Percentiles rank a stretch among this genome's conserved stretches.
Evolutionary conservation across 1,140 invertebrate genomes (phyloP).

Genomic region (Drosophila nigrodunni): DNA sequence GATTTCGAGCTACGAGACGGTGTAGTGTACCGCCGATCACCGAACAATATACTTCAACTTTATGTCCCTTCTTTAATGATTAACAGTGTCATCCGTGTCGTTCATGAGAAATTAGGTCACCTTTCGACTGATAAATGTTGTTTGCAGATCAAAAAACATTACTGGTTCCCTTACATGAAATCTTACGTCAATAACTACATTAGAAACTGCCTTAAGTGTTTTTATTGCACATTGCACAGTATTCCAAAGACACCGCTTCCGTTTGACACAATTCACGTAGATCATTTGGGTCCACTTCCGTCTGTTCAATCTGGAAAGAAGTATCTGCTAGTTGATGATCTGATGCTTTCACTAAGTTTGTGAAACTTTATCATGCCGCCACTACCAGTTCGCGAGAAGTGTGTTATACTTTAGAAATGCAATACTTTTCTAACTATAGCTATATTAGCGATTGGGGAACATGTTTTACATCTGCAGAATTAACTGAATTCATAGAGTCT

Average conservation of each 20-base stretch:
- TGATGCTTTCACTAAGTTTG: slow-evolving; percentile 23
- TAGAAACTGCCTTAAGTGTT: too few relatives aligned
- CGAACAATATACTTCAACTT: too few relatives aligned
- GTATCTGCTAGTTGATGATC: slow-evolving; percentile 14
- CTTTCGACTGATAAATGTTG: too few relatives aligned
- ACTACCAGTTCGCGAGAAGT: slow-evolving; percentile 6
- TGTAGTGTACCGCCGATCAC: too few relatives aligned
- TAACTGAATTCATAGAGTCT: slow-evolving; percentile 6
- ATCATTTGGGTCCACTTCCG: slow-evolving; percentile 16
- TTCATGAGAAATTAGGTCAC: too few relatives aligned
- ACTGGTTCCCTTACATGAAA: too few relatives aligned
- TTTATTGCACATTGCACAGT: slow-evolving; percentile 11
- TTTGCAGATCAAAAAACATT: too few relatives aligned
- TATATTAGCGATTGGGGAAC: slow-evolving; percentile 5
- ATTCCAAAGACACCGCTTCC: slow-evolving; percentile 8
- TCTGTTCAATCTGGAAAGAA: too few relatives aligned
- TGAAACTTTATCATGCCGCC: slow-evolving; percentile 4
- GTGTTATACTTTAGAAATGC: background rate
- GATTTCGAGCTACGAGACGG: too few relatives aligned
- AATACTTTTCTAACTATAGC: slow-evolving; percentile 9
- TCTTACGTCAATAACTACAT: too few relatives aligned
- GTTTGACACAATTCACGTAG: slow-evolving; percentile 28
- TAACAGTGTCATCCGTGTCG: too few relatives aligned
- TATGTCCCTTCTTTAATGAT: too few relatives aligned
- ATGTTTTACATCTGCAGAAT: slow-evolving; percentile 19